Evolutionary conservation across 2,888 invertebrate genomes (phyloP).

Genomic region (Adineta ricciae): DNA sequence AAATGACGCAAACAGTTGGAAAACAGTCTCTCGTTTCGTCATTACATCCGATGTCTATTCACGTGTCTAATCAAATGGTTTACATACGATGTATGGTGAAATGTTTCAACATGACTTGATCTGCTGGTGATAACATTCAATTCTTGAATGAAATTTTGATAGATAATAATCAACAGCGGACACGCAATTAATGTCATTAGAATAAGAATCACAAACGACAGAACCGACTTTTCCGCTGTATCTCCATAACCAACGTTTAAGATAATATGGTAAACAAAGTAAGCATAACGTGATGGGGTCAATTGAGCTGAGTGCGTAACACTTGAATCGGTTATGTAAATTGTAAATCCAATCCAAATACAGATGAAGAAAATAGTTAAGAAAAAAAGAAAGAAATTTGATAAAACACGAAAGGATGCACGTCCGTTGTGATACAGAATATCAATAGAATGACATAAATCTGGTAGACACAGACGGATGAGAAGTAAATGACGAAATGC

Average conservation of each 20-base stretch:
- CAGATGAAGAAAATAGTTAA: neutral
- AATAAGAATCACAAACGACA: neutral
- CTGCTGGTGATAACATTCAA: neutral
- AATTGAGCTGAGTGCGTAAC: neutral
- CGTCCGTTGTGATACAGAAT: neutral
- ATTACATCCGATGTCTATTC: too few relatives aligned
- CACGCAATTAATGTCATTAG: neutral
- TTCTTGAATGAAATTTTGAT: neutral
- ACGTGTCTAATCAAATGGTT: neutral
- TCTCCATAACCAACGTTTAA: constrained; percentile 8
- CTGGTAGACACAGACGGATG: neutral
- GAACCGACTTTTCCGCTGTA: neutral
- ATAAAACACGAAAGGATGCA: neutral
- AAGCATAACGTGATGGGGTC: neutral
- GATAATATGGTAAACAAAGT: neutral
- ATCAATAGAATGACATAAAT: neutral
- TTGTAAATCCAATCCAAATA: neutral
- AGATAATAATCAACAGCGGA: neutral
- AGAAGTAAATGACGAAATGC: constrained; percentile 14
- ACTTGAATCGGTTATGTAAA: neutral
- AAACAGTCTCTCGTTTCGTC: too few relatives aligned
- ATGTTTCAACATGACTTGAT: neutral
- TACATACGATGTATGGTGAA: neutral
- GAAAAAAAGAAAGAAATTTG: neutral
- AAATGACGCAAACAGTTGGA: too few relatives aligned